Conservation (phyloP, 2,113 vertebrate species). For the Haplochromis vanheusdeni region DNA sequence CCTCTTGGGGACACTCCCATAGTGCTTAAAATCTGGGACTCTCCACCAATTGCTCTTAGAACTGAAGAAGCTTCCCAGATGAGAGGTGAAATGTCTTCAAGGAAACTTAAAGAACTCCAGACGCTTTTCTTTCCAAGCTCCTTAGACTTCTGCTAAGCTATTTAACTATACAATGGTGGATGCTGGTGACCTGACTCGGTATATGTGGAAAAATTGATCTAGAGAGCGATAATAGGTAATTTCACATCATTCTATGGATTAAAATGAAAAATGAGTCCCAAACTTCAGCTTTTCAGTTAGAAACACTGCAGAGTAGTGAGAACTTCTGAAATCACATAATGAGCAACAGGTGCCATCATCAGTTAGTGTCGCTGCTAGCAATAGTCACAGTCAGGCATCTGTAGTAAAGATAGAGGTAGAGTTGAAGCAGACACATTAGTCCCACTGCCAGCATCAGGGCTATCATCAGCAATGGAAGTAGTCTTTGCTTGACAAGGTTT, state of each 20-base stretch:
- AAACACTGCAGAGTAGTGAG: neutral
- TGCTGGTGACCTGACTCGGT: neutral
- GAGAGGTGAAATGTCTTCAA: neutral
- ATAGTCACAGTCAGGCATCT: neutral
- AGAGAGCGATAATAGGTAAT: fast-evolving
- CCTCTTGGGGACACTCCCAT: too few relatives aligned
- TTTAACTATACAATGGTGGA: neutral
- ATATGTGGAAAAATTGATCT: neutral
- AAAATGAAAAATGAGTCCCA: neutral
- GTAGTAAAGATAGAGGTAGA: neutral
- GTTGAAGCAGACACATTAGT: slow-evolving; percentile 25
- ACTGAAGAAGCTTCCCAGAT: neutral
- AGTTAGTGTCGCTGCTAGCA: neutral
- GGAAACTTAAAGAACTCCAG: neutral
- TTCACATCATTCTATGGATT: too few relatives aligned
- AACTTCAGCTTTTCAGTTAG: neutral
- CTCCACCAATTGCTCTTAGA: neutral
- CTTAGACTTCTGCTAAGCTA: neutral
- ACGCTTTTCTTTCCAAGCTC: neutral
- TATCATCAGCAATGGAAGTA: slow-evolving; percentile 9
- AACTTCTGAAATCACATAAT: neutral
- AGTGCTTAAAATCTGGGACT: neutral
- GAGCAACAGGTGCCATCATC: slow-evolving; percentile 20
- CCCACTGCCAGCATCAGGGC: slow-evolving; percentile 4
- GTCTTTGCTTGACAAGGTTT: slow-evolving; percentile 21